Evolutionary conservation across 2,797 vertebrate genomes (phyloP).

Genomic region (Limnodromus scolopaceus): DNA sequence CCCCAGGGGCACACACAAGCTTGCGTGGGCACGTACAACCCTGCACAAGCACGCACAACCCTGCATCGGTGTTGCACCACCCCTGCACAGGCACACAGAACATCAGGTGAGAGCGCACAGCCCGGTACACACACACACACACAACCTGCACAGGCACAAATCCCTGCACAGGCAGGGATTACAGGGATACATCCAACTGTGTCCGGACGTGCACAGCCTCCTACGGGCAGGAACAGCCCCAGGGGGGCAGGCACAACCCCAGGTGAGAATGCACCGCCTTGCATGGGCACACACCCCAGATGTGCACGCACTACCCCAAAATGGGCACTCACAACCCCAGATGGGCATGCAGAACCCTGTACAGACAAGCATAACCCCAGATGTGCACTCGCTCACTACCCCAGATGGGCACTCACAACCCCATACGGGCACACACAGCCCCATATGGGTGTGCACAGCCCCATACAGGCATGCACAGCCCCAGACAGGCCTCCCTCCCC

Average conservation of each 20-base stretch:
- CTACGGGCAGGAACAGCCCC: rapidly evolving
- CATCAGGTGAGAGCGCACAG: background rate
- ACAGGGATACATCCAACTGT: background rate
- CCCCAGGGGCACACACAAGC: rapidly evolving
- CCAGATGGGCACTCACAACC: background rate
- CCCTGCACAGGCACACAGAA: rapidly evolving
- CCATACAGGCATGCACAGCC: no score
- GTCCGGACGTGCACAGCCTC: rapidly evolving
- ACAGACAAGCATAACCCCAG: no score
- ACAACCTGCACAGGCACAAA: background rate
- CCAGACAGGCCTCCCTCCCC: no score
- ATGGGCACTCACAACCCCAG: background rate
- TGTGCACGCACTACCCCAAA: rapidly evolving
- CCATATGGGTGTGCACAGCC: background rate
- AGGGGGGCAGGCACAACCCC: background rate
- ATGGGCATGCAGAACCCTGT: no score
- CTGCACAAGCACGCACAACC: background rate
- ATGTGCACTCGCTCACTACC: background rate
- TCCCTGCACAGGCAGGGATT: background rate
- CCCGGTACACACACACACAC: background rate
- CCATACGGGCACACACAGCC: background rate
- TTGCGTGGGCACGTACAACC: background rate
- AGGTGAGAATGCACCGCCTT: background rate
- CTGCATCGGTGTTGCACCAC: background rate
- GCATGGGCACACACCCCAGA: background rate